These are phyloP conservation scores for Tyrannus savana DNA, from an alignment of 2,113 vertebrate genomes.

Conservation along the genomic window DNA sequence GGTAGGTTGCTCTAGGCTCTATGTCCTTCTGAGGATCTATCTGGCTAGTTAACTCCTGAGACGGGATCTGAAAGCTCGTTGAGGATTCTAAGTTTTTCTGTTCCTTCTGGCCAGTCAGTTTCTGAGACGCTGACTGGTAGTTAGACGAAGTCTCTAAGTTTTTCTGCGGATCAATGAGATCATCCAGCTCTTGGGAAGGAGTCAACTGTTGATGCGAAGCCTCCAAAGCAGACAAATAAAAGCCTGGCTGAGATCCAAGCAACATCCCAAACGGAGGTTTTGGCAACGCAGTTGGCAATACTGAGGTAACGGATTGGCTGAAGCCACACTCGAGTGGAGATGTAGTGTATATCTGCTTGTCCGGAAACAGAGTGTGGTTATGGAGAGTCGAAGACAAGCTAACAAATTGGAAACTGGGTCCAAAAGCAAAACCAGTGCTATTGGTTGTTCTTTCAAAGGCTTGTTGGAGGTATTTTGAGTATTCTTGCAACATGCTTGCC, in stretches of 20 bases:
- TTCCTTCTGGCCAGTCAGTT: conserved; percentile 90
- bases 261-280: conserved; percentile 97
- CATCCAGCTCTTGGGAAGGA: conserved; percentile 97
- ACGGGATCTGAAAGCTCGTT: conserved; percentile 87
- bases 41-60: conserved; percentile 88
- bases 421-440: conserved; percentile 89
- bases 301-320: conserved; percentile 90
- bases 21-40: conserved; percentile 92
- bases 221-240: conserved; percentile 92
- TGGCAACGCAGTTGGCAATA: conserved; percentile 90
- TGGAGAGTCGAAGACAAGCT: conserved; percentile 91
- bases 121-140: conserved; percentile 91
- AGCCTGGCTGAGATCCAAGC: conserved; percentile 90
- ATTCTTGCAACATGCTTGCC: conserved; percentile 92
- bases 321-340: conserved; percentile 95
- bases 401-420: conserved; percentile 90
- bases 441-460: conserved; percentile 98
- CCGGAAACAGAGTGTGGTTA: conserved; percentile 90
- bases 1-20: conserved; percentile 90
- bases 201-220: conserved; percentile 96
- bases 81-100: conserved; percentile 87
- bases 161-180: conserved; percentile 95
- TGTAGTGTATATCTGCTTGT: conserved; percentile 93
- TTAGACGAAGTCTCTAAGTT: conserved; percentile 84
- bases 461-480: conserved; percentile 98